Base-by-base conservation (phyloP, 1,140 invertebrate genomes). In the Scaptomyza montana region DNA sequence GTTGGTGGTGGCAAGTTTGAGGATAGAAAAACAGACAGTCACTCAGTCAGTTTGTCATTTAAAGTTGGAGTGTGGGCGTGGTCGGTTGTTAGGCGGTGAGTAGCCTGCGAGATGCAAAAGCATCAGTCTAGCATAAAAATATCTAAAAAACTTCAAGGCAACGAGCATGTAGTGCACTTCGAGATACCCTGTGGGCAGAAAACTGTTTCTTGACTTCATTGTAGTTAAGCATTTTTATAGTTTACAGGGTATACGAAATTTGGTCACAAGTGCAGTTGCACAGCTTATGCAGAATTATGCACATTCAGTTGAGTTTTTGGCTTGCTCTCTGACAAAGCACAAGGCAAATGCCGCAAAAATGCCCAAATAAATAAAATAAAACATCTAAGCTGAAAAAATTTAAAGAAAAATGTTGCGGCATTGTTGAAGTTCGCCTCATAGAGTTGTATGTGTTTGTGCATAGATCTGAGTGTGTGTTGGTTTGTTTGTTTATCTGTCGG, bases 231-330 rank as follows among this genome's bases (percentile, higher is more conserved):
- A 19, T 21, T 41, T 25, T n/a, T 1, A 13, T 5, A 16, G 41
- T 12, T 6, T 33, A 19, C 4, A 47, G 43, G 43, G 56, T 59
- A 47, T 59, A 9, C 0, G 28, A 13, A 16, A 70, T 36, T 64
- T 60, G 72, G 45, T 49, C 47, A 56, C 50, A 71, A 75, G 45
- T 68, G 76, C 84, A 84, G 82, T 53, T 82, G 62, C 65, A 84
- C 84, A 86, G 75, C 74, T 86, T 89, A 86, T 86, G 82, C 82
- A 86, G 78, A 86, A 87, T 76, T 80, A 54, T 89, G 75, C 75
- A 59, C 65, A 82, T 82, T 70, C 60, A 81, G 55, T 41, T 39
- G 63, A 56, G 60, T 46, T 67, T 56, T 76, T 65, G 63, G 28
- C 60, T 61, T 49, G 54, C 19, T 41, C 55, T 67, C 59, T 57